phyloP scores from a whole-genome alignment of 2,113 vertebrate species.

The Alligator sinensis region DNA sequence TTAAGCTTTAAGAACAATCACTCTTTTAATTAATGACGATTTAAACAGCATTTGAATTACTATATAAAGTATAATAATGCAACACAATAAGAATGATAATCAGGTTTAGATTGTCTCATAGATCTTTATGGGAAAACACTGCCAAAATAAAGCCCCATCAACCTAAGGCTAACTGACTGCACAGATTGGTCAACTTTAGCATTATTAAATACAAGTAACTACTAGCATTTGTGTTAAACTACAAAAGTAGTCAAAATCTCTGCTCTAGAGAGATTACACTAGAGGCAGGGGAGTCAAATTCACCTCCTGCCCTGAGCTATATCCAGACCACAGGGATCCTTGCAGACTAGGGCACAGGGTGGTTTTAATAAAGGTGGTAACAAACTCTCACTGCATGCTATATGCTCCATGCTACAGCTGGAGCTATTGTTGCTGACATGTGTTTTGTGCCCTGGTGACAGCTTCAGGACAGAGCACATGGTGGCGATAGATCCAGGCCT shows the following conservation, averaged over 20 bases:
- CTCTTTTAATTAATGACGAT: neutral
- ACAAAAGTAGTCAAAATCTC: neutral
- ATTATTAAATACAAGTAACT: neutral
- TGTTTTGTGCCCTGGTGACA: too few species aligned
- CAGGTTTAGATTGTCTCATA: neutral
- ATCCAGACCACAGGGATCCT: too few species aligned
- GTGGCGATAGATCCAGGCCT: too few species aligned
- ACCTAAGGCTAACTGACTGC: neutral
- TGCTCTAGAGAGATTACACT: neutral
- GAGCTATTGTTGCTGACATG: too few species aligned
- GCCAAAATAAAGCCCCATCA: conserved; percentile 1
- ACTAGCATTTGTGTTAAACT: neutral
- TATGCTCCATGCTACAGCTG: too few species aligned
- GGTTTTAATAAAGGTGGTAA: too few species aligned
- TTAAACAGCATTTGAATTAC: neutral
- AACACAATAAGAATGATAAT: neutral
- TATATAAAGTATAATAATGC: neutral
- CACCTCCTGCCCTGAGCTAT: too few species aligned
- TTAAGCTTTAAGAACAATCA: neutral
- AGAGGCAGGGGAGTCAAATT: too few species aligned
- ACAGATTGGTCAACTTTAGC: neutral
- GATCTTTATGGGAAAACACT: neutral
- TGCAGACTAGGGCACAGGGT: too few species aligned
- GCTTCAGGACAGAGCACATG: too few species aligned
- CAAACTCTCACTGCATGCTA: too few species aligned